Evolutionary conservation across 2,113 vertebrate genomes (phyloP), one percentile per base, ranked within the genome.

Genomic region (Corydoras sp.): DNA sequence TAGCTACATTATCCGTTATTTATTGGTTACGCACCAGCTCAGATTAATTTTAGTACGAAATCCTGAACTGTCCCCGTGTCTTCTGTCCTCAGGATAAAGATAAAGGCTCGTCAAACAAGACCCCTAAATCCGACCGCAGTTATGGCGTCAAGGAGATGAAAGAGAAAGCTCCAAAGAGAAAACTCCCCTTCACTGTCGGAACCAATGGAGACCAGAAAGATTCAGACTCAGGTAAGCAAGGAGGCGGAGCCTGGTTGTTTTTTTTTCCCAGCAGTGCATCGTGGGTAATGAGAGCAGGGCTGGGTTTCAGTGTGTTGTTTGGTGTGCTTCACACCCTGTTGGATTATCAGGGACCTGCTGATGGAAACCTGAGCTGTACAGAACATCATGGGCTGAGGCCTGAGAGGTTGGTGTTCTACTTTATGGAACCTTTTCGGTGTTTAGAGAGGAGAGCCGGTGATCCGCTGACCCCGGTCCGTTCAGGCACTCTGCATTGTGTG

Each of bases 131-230:
- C 90, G 97, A 99, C 84, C 93, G 95, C 87, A 92, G 86, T 43
- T 95, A 99, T 95, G 96, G 93, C 74, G 90, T 93, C 86, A 98
- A 98, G 91, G 97, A 99, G 88, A 95, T 97, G 93, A 99, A 97
- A 90, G 97, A 99, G 87, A 93, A 96, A 78, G 90, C 91, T 63
- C 90, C 94, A 75, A 99, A 99, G 81, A 90, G 97, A 86, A 99
- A 98, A 85, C 88, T 99, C 82, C 97, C 97, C 87, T 99, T 99
- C 86, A 94, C 95, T 63, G 90, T 94, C 62, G 95, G 97, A 87
- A 92, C 96, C 87, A 96, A 99, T 96, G 96, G 96, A 92, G 95
- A 99, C 91, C 96, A 98, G 87, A 98, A 98, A 86, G 94, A 99
- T 90, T 99, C 97, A 13, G 97, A 99, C 83, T 93, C 96, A 80